Evolutionary conservation across 2,888 invertebrate genomes (phyloP).

Genomic region (Papilio elwesi): DNA sequence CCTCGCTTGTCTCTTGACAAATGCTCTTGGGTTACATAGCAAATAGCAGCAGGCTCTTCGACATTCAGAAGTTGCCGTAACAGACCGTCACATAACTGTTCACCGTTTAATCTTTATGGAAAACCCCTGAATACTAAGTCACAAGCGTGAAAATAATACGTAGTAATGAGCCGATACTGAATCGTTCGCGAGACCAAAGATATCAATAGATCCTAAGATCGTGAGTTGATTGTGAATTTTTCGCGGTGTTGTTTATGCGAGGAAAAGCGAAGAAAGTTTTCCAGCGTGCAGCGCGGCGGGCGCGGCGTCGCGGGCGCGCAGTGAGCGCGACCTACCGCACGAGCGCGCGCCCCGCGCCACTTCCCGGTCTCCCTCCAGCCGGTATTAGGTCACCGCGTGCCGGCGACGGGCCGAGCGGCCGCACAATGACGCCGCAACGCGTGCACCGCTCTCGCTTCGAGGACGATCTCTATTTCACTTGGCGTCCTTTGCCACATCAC

Average conservation of each 20-base stretch:
- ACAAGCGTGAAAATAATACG: conserved; percentile 4
- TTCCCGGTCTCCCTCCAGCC: conserved; percentile 83
- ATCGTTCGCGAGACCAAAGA: conserved; percentile 31
- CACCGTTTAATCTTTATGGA: conserved; percentile 35
- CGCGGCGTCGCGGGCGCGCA: conserved; percentile 72
- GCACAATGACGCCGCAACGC: conserved; percentile 83
- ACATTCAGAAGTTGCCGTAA: conserved; percentile 6
- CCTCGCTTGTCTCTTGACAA: conserved; percentile 57
- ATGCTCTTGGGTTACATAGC: conserved; percentile 62
- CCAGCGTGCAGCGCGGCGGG: conserved; percentile 63
- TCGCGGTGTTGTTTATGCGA: conserved; percentile 75
- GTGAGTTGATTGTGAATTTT: conserved; percentile 53
- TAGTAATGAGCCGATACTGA: conserved; percentile 11
- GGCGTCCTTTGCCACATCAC: conserved; percentile 81
- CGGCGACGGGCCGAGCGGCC: conserved; percentile 81
- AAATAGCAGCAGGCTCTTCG: conserved; percentile 42
- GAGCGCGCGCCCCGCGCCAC: conserved; percentile 73
- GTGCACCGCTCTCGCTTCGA: conserved; percentile 84
- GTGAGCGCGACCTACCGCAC: conserved; percentile 84
- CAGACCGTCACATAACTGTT: conserved; percentile 58
- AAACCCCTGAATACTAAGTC: neutral
- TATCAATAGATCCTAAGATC: conserved; percentile 9
- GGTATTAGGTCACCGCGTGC: conserved; percentile 78
- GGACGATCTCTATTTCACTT: conserved; percentile 84
- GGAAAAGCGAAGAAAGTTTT: conserved; percentile 84